Base-by-base conservation (phyloP, 2,113 vertebrate species). In the Rhynchopsitta pachyrhyncha region DNA sequence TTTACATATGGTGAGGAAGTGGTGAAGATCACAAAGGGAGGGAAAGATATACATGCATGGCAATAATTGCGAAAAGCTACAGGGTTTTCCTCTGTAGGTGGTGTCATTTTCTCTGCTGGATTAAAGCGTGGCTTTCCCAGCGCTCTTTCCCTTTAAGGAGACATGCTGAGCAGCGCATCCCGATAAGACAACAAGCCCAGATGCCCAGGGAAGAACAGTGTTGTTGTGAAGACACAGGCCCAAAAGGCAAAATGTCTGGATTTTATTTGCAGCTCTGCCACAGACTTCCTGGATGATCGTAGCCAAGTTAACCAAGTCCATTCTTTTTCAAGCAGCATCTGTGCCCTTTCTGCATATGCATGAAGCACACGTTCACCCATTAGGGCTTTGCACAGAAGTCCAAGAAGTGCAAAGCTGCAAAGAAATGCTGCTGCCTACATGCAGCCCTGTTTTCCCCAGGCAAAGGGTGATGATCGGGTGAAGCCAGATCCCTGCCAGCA, bases 1-100 rank as follows among this genome's bases (percentile, higher is more conserved):
- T 84, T 89, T 91, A 82, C 95, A 96, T 95, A 95, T 93, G 93
- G 74, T 88, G 81, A 96, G 95, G 93, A 96, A 92, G 91, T 95
- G 91, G 93, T 94, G 77, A 96, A 94, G 88, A 92, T 96, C 93
- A 95, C 88, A 95, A 94, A 92, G 91, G 62, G 81, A 93, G 80
- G 82, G 35, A 67, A 75, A 90, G 78, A 75, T 22, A 46, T 50
- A 74, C 46, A 35, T 47, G 79, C 80, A 7, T 39, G 73, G 81
- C 69, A 96, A 68, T 94, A 92, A 95, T 90, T 88, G 73, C 37
- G 85, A 67, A 77, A 91, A 87, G 90, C 84, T 46, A 53, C 24
- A 49, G 70, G 62, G 74, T 82, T 96, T 93, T 91, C 88, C 70
- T 85, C 71, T 41, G 88, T 55, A 88, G 90, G 76, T 78, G 78